Percentiles rank a stretch among this genome's conserved stretches.
Conservation (phyloP, 2,888 invertebrate species). For the Pristionchus entomophagus region DNA sequence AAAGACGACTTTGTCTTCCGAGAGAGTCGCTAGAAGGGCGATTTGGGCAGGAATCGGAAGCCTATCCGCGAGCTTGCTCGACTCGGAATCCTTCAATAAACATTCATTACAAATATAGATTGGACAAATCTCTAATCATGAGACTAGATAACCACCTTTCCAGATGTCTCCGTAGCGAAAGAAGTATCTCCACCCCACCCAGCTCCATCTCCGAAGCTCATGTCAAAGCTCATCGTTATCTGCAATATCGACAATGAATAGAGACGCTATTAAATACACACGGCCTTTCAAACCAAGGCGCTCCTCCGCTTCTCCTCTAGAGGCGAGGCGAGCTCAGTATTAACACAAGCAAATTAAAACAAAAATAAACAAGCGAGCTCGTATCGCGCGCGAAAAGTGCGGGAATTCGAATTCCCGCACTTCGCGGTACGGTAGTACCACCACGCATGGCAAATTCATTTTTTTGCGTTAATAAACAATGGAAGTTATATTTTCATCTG, state of each 20-base stretch:
- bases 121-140: background rate
- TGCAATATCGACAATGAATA: background rate
- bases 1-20: constrained; percentile 3
- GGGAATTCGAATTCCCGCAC: too few species aligned
- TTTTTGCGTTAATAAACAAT: too few species aligned
- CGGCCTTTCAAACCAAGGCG: too few species aligned
- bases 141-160: background rate
- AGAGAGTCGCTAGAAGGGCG: background rate
- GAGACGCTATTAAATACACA: too few species aligned
- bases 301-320: too few species aligned
- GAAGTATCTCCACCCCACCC: constrained; percentile 48
- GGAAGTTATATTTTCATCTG: too few species aligned
- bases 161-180: constrained; percentile 20
- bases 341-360: too few species aligned
- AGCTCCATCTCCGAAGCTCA: constrained; percentile 44
- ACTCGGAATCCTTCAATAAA: background rate
- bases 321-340: too few species aligned
- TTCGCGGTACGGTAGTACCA: too few species aligned
- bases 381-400: too few species aligned
- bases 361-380: too few species aligned
- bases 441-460: too few species aligned
- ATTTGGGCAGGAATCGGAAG: constrained; percentile 37
- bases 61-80: constrained; percentile 15
- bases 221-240: constrained; percentile 14
- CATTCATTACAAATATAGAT: background rate